These are phyloP conservation scores for Cecidostiba fungosa DNA, from an alignment of 2,888 invertebrate species.

Conservation along the genomic window DNA sequence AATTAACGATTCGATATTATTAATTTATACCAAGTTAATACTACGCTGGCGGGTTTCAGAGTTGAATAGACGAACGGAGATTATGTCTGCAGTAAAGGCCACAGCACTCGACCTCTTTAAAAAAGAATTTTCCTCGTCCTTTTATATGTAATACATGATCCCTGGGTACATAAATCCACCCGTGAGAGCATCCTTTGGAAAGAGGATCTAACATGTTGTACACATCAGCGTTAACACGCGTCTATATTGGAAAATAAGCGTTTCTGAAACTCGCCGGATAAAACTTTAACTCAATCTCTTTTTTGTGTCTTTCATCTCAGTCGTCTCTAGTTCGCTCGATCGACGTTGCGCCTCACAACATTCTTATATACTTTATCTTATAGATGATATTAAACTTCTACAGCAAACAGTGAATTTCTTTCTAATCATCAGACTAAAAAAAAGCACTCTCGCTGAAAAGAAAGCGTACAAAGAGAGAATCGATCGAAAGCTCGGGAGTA, in stretches of 20 bases:
- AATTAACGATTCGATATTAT: background rate
- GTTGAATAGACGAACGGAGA: background rate
- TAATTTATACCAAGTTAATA: background rate
- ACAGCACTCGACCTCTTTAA: background rate
- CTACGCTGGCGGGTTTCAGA: background rate
- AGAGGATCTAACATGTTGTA: background rate
- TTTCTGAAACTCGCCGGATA: background rate
- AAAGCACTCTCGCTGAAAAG: no score
- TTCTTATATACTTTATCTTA: no score
- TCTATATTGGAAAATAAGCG: slow-evolving; percentile 3
- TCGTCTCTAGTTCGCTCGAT: no score
- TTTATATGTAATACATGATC: background rate
- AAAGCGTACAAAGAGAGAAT: no score
- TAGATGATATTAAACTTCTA: no score
- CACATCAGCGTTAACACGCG: background rate
- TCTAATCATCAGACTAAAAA: no score
- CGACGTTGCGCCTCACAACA: no score
- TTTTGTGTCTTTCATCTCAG: background rate
- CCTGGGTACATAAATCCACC: background rate
- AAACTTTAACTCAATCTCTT: background rate
- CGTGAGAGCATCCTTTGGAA: background rate
- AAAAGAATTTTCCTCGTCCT: background rate
- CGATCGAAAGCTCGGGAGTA: no score
- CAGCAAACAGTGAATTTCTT: no score
- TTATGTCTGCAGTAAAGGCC: background rate